These are phyloP conservation scores for Tonatia bakeri DNA, from an alignment of 2,113 vertebrate species.

Conservation along the genomic window DNA sequence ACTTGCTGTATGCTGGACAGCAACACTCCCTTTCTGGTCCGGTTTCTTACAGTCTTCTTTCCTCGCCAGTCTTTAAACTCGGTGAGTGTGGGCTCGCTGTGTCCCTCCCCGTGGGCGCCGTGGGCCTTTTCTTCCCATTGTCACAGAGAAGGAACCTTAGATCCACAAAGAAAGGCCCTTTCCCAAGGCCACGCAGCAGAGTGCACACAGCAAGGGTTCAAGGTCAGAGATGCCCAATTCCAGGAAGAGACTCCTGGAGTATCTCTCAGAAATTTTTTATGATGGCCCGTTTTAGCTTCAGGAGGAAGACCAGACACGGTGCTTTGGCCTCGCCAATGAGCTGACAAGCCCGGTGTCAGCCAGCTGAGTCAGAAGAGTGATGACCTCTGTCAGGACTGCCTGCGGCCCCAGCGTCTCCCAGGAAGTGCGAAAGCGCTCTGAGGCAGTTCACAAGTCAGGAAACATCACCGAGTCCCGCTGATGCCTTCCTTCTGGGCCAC, in stretches of 20 bases:
- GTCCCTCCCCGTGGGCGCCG: neutral
- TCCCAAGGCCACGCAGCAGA: neutral
- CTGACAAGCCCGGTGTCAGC: constrained; percentile 54
- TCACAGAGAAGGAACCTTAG: neutral
- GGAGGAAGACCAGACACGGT: constrained; percentile 23
- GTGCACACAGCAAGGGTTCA: neutral
- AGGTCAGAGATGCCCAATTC: neutral
- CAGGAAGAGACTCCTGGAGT: neutral
- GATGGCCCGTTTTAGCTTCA: constrained; percentile 46
- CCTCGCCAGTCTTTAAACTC: neutral
- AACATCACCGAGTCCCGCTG: constrained; percentile 72
- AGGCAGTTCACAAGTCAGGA: constrained; percentile 78
- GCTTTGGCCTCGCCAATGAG: constrained; percentile 60
- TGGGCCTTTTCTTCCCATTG: neutral
- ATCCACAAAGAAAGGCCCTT: neutral
- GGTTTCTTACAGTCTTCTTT: neutral
- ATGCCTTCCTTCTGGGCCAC: constrained; percentile 69
- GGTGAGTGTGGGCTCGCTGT: neutral
- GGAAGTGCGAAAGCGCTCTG: constrained; percentile 74
- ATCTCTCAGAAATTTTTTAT: neutral
- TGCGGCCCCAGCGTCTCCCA: constrained; percentile 76
- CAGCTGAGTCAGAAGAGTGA: constrained; percentile 73
- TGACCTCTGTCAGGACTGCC: constrained; percentile 75
- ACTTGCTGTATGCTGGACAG: accelerated
- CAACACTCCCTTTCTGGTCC: neutral